Evolutionary conservation across 2,888 invertebrate genomes (phyloP), one percentile per base, ranked within the genome.

Genomic region (Drosophila peninsularis): DNA sequence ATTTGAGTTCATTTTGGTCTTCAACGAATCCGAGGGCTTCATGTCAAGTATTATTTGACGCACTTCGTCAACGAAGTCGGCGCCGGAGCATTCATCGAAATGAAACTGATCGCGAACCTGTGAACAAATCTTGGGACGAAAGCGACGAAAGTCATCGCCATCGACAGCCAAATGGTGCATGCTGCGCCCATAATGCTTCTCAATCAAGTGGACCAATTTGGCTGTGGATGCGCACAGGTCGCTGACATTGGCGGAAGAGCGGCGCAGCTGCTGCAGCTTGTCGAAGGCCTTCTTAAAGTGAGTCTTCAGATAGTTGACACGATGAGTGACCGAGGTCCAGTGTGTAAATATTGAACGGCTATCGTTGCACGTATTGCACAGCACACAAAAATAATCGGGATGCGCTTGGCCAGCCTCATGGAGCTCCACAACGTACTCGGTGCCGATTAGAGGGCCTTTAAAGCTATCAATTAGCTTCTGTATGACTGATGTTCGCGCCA

Each of bases 361-460:
- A 90, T 96, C 96, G 41, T 96, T 96, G 79, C 95, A 95, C 91
- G 96, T 97, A 86, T 95, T 94, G 91, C 97, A 97, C 70, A 97
- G 93, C 78, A 96, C 94, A 92, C 97, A 97, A 55, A 95, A 93
- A 92, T 97, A 97, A 55, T 94, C 93, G 0, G 96, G 96, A 91
- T 96, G 96, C 88, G 94, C 93, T 73, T 94, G 94, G 9, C 93
- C 92, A 82, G 94, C 94, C 56, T 95, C 94, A 37, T 94, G 93
- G 80, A 96, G 92, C 92, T 97, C 97, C 47, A 97, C 91, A 52
- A 96, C 93, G 92, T 97, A 97, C 92, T 97, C 97, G 62, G 96
- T 91, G n/a, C 97, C 97, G 61, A 96, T 90, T 52, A 95, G 90
- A 5, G 94, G 61, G 73, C 92, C 79, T 1, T 93, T 93, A 80